Conservation (phyloP, 2,888 invertebrate species). For the Elegia similella region DNA sequence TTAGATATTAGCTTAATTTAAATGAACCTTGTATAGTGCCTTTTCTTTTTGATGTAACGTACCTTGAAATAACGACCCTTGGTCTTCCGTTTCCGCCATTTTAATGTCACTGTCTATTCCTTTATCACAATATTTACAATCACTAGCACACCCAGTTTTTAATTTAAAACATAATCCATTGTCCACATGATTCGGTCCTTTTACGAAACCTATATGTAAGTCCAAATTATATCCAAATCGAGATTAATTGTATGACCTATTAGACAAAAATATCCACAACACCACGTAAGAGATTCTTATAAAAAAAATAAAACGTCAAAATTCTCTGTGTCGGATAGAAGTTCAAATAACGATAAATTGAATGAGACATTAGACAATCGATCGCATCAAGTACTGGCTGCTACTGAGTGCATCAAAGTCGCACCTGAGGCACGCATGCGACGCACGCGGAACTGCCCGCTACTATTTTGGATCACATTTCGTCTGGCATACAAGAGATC, state of each 20-base stretch:
- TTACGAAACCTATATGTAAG: too few species aligned
- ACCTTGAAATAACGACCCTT: conserved; percentile 39
- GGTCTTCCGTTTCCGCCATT: conserved; percentile 20
- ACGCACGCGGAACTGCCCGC: conserved; percentile 69
- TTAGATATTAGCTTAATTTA: too few species aligned
- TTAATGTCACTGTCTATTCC: conserved; percentile 23
- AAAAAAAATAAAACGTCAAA: background rate
- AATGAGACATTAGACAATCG: background rate
- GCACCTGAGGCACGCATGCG: conserved; percentile 66
- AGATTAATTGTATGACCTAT: too few species aligned
- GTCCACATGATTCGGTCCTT: background rate
- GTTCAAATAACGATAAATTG: background rate
- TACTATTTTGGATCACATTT: conserved; percentile 71
- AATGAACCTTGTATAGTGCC: too few species aligned
- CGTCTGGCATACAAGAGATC: conserved; percentile 67
- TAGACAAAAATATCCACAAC: too few species aligned
- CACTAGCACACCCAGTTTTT: background rate
- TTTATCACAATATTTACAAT: background rate
- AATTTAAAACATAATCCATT: background rate
- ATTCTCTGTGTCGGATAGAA: background rate
- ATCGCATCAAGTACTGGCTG: conserved; percentile 13
- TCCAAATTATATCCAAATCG: too few species aligned
- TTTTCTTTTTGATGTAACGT: background rate
- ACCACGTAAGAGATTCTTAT: too few species aligned
- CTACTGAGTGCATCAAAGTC: conserved; percentile 44